These are phyloP conservation scores for Cryptoprocta ferox DNA, from an alignment of 2,797 vertebrate species.

Conservation along the genomic window DNA sequence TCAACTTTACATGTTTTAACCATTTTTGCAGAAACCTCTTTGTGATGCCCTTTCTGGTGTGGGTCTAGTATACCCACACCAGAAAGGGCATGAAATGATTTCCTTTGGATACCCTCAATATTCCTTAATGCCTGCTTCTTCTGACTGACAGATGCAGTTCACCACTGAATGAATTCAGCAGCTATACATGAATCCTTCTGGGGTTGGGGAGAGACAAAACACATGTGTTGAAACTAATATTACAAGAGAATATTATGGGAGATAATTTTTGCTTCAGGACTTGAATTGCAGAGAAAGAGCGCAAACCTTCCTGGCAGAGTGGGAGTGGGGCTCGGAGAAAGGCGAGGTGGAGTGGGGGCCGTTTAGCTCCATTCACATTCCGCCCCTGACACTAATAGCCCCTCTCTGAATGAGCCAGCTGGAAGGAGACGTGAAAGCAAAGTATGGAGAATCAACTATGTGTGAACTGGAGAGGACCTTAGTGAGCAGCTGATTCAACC, in stretches of 20 bases:
- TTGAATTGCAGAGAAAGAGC: background rate
- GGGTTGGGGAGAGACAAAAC: background rate
- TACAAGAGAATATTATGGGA: background rate
- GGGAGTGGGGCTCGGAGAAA: background rate
- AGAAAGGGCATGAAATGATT: too few relatives aligned
- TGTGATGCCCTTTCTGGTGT: background rate
- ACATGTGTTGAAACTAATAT: background rate
- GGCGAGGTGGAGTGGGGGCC: background rate
- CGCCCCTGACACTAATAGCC: slow-evolving; percentile 36
- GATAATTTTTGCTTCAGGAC: slow-evolving; percentile 56
- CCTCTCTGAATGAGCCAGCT: slow-evolving; percentile 74
- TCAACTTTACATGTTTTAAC: background rate
- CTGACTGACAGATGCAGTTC: background rate
- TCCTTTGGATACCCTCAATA: background rate
- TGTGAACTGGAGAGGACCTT: slow-evolving; percentile 7
- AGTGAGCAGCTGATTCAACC: background rate
- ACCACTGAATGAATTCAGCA: background rate
- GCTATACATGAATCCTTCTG: background rate
- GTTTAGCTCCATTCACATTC: background rate
- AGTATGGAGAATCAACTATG: background rate
- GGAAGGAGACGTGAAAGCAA: slow-evolving; percentile 57
- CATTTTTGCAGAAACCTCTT: background rate
- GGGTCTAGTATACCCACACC: background rate
- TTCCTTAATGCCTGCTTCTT: background rate
- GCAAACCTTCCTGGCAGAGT: background rate